Percentiles rank a stretch among this genome's conserved stretches.
Evolutionary conservation across 2,113 vertebrate species (phyloP).

Genomic region (Erinaceus europaeus): DNA sequence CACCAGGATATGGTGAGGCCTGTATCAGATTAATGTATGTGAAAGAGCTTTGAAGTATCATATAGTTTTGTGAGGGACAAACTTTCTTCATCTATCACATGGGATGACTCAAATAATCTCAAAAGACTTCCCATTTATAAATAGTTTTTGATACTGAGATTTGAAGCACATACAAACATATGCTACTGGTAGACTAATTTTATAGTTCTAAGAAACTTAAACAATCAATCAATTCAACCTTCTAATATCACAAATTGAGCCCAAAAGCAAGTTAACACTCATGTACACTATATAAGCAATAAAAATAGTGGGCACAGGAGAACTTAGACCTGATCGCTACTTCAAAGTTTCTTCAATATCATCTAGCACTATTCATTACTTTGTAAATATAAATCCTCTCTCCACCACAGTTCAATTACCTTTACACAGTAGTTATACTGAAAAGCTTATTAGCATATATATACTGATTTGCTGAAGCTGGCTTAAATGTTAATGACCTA

Average conservation of each 20-base stretch:
- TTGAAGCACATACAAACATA: slow-evolving; percentile 8
- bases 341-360: not conserved
- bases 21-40: not conserved
- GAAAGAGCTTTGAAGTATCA: not conserved
- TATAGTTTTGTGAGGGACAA: not conserved
- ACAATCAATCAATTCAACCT: not conserved
- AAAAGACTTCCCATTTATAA: not conserved
- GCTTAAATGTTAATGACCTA: not conserved
- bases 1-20: not conserved
- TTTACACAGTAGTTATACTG: not conserved
- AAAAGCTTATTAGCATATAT: not conserved
- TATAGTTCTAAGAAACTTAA: not conserved
- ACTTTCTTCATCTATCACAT: not conserved
- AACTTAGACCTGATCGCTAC: not conserved
- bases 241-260: not conserved
- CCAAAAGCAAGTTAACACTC: not conserved
- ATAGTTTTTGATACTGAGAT: not conserved
- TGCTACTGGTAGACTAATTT: not conserved
- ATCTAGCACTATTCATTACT: not conserved
- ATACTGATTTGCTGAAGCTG: not conserved
- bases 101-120: not conserved
- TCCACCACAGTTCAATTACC: not conserved
- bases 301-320: not conserved
- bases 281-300: not conserved
- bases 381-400: slow-evolving; percentile 2